phyloP scores from a whole-genome alignment of 2,888 invertebrate genomes.

The Tetragnatha montana region DNA sequence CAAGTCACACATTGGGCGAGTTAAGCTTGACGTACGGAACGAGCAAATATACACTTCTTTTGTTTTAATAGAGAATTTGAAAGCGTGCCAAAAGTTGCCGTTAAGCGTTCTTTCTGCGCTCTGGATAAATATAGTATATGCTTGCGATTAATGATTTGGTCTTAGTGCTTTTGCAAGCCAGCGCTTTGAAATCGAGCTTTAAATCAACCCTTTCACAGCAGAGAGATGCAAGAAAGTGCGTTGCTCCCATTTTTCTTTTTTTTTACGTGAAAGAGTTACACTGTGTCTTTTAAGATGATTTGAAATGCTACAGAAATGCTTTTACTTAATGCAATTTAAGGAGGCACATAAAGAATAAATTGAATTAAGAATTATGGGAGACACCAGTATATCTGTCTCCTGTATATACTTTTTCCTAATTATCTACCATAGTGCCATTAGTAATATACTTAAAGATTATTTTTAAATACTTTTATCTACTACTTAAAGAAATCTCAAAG shows the following conservation, averaged over 20 bases:
- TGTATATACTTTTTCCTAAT: too few species aligned
- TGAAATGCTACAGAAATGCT: too few species aligned
- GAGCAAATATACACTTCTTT: not conserved
- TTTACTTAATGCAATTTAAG: too few species aligned
- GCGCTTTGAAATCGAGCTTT: not conserved
- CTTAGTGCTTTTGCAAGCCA: conserved; percentile 3
- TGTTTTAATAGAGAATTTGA: conserved; percentile 38
- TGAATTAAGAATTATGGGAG: too few species aligned
- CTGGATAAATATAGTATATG: conserved; percentile 27
- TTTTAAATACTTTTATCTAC: too few species aligned
- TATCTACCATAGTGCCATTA: too few species aligned
- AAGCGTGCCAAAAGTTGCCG: conserved; percentile 17
- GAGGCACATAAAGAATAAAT: too few species aligned
- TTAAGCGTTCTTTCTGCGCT: not conserved
- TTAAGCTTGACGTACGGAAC: not conserved
- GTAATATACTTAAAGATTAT: too few species aligned
- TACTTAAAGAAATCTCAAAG: too few species aligned
- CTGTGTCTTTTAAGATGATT: not conserved
- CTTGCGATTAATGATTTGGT: conserved; percentile 4
- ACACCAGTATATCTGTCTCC: too few species aligned
- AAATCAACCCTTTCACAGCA: not conserved
- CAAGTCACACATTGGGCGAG: not conserved
- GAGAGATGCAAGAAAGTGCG: not conserved
- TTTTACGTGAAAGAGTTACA: not conserved
- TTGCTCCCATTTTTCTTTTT: not conserved